Evolutionary conservation across 2,797 vertebrate species (phyloP), one percentile per base, ranked within the genome.

Genomic region (Scarus forsteni): DNA sequence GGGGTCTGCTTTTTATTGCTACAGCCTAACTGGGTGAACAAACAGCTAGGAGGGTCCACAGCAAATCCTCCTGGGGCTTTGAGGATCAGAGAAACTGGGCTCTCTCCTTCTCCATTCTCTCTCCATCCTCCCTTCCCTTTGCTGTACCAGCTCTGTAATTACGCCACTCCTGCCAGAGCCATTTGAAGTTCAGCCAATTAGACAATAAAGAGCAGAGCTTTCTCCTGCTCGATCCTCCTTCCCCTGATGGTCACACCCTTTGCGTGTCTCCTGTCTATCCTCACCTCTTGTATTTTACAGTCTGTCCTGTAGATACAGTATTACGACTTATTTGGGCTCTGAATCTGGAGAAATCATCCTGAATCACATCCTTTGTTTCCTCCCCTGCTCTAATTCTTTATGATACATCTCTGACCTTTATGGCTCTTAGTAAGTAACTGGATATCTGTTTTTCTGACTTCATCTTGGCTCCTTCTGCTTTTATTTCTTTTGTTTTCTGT

Each of bases 171-270:
- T 80, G 77, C 86, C 73, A 80, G 81, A 87, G 79, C 58, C 16
- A 79, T 85, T 92, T 91, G 86, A 94, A 87, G 83, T 88, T 80
- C 43, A 64, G 87, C 89, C 91, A 93, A 87, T 94, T 91, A 92
- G 80, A 86, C 88, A 92, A 85, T 89, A 91, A 92, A 88, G 84
- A 81, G 56, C 82, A 83, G 85, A 85, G 56, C 77, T 78, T 75
- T 86, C 77, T 85, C 60, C 71, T 79, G 65, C 56, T 77, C 50
- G 12, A 40, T 16, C 38, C 27, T 58, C 60, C 60, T 40, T 75
- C 60, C 39, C 43, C 70, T 39, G 35, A 67, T 6, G 27, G 79
- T 86, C 83, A 85, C 83, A 81, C 85, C 87, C 86, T 79, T 44
- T 44, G 52, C 65, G 11, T 73, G 83, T 76, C 70, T 84, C 66